Conservation (phyloP, 2,888 invertebrate genomes). For the Macaria liturata region DNA sequence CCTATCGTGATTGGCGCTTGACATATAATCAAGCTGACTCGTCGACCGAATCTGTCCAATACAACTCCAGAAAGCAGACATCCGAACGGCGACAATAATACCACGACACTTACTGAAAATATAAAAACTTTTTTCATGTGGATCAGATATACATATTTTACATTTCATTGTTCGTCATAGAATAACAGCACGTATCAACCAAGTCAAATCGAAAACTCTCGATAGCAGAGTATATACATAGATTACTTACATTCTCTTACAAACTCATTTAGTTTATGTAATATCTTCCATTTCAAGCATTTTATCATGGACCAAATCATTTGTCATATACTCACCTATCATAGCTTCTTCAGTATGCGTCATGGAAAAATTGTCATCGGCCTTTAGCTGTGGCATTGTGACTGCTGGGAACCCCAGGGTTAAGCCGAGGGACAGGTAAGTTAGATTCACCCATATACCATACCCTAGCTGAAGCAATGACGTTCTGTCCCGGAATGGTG, state of each 20-base stretch:
- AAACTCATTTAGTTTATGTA: too few species aligned
- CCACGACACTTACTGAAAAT: conserved; percentile 81
- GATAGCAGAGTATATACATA: too few species aligned
- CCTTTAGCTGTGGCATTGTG: conserved; percentile 79
- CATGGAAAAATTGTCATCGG: conserved; percentile 59
- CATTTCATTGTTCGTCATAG: too few species aligned
- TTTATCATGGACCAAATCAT: too few species aligned
- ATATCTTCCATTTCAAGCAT: too few species aligned
- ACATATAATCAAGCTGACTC: conserved; percentile 78
- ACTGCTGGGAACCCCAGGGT: conserved; percentile 85
- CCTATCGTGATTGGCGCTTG: conserved; percentile 85
- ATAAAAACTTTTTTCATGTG: neutral
- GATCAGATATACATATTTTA: too few species aligned
- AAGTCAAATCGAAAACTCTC: too few species aligned
- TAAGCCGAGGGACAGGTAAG: conserved; percentile 83
- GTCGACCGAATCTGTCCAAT: conserved; percentile 85
- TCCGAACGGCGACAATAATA: conserved; percentile 84
- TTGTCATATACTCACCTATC: conserved; percentile 76
- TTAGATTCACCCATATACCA: conserved; percentile 73
- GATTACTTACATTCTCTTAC: too few species aligned
- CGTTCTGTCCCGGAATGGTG: conserved; percentile 53
- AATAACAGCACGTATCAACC: too few species aligned
- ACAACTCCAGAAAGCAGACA: conserved; percentile 85
- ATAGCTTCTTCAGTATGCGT: conserved; percentile 79
- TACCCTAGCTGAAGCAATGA: conserved; percentile 57